Conservation (phyloP, 2,888 invertebrate genomes). For the Cremastinae sp. region DNA sequence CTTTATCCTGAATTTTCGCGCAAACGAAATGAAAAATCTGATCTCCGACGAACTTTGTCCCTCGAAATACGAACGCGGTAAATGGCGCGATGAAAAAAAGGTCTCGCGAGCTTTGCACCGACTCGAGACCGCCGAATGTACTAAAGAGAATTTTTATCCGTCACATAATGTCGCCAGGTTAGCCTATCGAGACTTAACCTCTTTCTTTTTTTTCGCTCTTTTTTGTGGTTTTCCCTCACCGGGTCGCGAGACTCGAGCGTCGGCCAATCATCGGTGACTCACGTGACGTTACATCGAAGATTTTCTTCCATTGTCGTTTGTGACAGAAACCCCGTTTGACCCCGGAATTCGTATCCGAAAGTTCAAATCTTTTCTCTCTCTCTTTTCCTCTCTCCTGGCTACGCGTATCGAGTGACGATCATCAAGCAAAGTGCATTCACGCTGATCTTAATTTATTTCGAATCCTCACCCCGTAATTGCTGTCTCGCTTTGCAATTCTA, state of each 20-base stretch:
- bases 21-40: too few relatives aligned
- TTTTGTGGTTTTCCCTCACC: background rate
- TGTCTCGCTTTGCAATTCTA: constrained; percentile 32
- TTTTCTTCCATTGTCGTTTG: constrained; percentile 35
- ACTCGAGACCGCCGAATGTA: too few relatives aligned
- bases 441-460: constrained; percentile 43
- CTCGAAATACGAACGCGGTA: too few relatives aligned
- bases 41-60: too few relatives aligned
- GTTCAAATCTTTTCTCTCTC: constrained; percentile 25
- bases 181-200: background rate
- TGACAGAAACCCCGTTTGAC: constrained; percentile 43
- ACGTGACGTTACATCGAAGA: constrained; percentile 5
- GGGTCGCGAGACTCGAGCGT: background rate
- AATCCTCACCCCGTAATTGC: constrained; percentile 24
- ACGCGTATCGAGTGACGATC: constrained; percentile 32
- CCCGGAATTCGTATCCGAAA: constrained; percentile 53
- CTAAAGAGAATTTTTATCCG: too few relatives aligned
- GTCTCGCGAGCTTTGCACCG: too few relatives aligned
- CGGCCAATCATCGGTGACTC: constrained; percentile 37
- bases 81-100: too few relatives aligned
- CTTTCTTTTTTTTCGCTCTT: background rate
- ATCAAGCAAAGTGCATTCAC: constrained; percentile 2
- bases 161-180: background rate
- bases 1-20: too few relatives aligned
- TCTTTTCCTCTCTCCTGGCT: background rate